Evolutionary conservation across 2,888 invertebrate species (phyloP).

Genomic region (Nomada fucata): DNA sequence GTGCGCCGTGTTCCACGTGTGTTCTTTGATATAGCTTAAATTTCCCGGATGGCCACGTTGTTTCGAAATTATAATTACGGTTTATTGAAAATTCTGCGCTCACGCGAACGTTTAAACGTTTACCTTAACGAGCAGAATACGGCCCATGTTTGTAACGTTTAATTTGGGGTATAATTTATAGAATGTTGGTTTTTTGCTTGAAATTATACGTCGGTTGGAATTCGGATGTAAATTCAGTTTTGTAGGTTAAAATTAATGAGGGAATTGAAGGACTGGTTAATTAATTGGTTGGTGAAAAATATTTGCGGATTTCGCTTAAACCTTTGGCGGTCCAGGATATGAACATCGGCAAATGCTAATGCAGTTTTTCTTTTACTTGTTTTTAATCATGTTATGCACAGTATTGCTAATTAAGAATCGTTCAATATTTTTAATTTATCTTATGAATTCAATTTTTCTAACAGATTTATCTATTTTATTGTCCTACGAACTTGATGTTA

Average conservation of each 20-base stretch:
- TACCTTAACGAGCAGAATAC: not conserved
- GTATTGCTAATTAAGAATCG: no score
- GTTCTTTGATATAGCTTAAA: constrained; percentile 36
- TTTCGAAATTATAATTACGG: constrained; percentile 27
- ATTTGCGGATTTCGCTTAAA: no score
- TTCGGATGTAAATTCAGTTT: not conserved
- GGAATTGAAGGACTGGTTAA: no score
- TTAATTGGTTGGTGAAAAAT: no score
- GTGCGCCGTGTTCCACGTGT: not conserved
- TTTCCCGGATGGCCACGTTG: constrained; percentile 28
- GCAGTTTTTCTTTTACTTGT: not conserved
- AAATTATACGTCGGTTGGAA: not conserved
- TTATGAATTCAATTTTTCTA: no score
- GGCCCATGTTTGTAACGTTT: constrained; percentile 10
- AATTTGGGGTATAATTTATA: constrained; percentile 21
- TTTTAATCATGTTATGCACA: not conserved
- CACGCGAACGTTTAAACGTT: constrained; percentile 23
- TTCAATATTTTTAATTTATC: no score
- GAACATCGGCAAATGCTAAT: not conserved
- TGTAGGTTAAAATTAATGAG: constrained; percentile 15
- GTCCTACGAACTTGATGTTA: no score
- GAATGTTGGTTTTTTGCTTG: not conserved
- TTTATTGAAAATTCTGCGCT: constrained; percentile 27
- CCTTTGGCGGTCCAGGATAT: no score
- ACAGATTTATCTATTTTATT: no score